Evolutionary conservation across 2,113 vertebrate species (phyloP).

Genomic region (Onychostruthus taczanowskii): DNA sequence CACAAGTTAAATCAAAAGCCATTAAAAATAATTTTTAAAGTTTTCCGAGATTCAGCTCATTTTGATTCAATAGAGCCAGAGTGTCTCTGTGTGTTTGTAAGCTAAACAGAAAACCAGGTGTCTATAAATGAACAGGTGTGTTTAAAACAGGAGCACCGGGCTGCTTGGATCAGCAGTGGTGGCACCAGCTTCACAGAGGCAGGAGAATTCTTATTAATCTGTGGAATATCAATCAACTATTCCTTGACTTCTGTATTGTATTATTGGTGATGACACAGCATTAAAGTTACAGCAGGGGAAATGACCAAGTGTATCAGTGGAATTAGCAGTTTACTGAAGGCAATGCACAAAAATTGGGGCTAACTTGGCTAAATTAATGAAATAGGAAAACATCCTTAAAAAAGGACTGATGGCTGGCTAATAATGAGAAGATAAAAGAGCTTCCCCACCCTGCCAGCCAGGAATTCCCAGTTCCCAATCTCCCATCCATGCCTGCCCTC

Average conservation of each 20-base stretch:
- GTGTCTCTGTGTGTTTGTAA: fast-evolving
- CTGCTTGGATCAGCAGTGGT: fast-evolving
- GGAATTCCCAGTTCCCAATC: not conserved
- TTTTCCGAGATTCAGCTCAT: not conserved
- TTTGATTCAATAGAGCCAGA: not conserved
- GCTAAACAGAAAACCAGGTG: fast-evolving
- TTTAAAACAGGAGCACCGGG: not conserved
- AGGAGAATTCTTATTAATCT: not conserved
- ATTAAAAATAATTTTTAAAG: not conserved
- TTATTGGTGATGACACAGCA: not conserved
- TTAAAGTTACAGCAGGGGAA: not conserved
- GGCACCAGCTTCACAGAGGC: not conserved
- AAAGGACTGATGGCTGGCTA: not conserved
- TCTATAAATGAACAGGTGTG: fast-evolving
- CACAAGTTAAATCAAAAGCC: not conserved
- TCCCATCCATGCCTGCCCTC: not conserved
- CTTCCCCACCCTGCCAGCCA: fast-evolving
- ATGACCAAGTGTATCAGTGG: fast-evolving
- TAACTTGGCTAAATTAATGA: not conserved
- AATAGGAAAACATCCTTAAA: not conserved
- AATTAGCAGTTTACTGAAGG: not conserved
- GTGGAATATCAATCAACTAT: not conserved
- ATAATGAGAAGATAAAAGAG: not conserved
- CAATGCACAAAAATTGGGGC: not conserved
- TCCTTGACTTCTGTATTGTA: not conserved